These are phyloP conservation scores for Pseudomyrmex concolor DNA, from an alignment of 1,140 invertebrate species.

Conservation along the genomic window DNA sequence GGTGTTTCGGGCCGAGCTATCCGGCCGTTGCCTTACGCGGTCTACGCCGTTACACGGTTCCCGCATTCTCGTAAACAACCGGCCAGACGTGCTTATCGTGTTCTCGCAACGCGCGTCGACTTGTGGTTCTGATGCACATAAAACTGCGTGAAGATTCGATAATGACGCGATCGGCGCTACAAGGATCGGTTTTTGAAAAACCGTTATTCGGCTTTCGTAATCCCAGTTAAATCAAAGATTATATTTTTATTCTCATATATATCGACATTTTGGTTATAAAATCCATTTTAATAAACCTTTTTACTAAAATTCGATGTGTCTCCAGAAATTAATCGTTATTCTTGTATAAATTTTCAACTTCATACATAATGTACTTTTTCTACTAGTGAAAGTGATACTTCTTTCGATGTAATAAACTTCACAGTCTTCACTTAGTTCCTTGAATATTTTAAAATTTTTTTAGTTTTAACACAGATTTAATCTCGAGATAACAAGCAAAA, in stretches of 20 bases:
- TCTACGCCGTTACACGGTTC: conserved; percentile 71
- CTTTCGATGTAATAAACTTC: no score
- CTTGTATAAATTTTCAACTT: not conserved
- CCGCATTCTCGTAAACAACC: conserved; percentile 75
- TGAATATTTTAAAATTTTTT: no score
- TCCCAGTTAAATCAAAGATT: no score
- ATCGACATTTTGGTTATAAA: not conserved
- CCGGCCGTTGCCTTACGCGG: conserved; percentile 70
- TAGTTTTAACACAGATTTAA: no score
- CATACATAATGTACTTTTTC: no score
- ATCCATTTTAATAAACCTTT: not conserved
- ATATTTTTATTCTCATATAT: not conserved
- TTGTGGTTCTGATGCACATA: conserved; percentile 49
- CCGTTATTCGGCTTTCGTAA: not conserved
- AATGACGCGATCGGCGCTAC: conserved; percentile 2
- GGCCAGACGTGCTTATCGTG: conserved; percentile 72
- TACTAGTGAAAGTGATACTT: no score
- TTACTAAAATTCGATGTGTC: not conserved
- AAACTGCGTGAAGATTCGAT: conserved; percentile 40
- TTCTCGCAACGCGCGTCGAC: conserved; percentile 64
- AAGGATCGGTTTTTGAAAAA: not conserved
- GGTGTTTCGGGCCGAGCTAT: conserved; percentile 67
- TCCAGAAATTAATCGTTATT: not conserved
- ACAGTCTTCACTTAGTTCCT: no score
- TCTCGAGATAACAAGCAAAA: no score